A percentile compares a stretch with the other conserved stretches of the same genome.
These are phyloP conservation scores for Limenitis camilla DNA, from an alignment of 2,888 invertebrate genomes.

Conservation along the genomic window DNA sequence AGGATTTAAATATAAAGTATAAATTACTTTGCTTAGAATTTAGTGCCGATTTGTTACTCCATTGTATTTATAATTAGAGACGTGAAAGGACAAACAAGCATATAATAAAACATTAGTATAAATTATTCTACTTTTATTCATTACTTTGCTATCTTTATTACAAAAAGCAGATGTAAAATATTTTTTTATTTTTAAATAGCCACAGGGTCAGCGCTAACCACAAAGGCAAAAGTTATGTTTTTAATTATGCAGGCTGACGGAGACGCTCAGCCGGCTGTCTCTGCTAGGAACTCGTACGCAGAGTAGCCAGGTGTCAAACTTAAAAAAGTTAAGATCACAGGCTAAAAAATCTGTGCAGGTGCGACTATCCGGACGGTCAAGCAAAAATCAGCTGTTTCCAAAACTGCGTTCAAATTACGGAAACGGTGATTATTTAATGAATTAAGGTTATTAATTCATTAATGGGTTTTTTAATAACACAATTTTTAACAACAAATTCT, in stretches of 20 bases:
- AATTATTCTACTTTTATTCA: not conserved
- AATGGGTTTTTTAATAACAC: not conserved
- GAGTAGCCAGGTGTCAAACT: constrained; percentile 60
- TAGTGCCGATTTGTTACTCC: no score
- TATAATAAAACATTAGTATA: not conserved
- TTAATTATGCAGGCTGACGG: constrained; percentile 38
- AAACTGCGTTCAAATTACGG: constrained; percentile 44
- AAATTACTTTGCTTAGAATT: no score
- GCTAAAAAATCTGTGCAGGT: constrained; percentile 71
- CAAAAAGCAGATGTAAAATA: constrained; percentile 26
- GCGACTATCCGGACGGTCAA: constrained; percentile 45
- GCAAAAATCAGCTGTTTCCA: constrained; percentile 60
- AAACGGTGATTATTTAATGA: constrained; percentile 17
- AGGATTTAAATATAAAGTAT: no score
- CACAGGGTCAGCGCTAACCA: constrained; percentile 29
- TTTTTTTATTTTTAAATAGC: constrained; percentile 37
- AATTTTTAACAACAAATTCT: no score
- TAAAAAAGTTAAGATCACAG: constrained; percentile 52
- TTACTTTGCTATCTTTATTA: not conserved
- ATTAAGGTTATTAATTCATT: not conserved
- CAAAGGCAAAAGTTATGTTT: constrained; percentile 37
- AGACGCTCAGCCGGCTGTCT: constrained; percentile 42
- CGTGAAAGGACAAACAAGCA: not conserved
- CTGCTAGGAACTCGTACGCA: constrained; percentile 34
- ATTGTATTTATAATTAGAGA: no score